Base-by-base conservation (phyloP, 2,888 invertebrate species). In the Philereme vetulata region DNA sequence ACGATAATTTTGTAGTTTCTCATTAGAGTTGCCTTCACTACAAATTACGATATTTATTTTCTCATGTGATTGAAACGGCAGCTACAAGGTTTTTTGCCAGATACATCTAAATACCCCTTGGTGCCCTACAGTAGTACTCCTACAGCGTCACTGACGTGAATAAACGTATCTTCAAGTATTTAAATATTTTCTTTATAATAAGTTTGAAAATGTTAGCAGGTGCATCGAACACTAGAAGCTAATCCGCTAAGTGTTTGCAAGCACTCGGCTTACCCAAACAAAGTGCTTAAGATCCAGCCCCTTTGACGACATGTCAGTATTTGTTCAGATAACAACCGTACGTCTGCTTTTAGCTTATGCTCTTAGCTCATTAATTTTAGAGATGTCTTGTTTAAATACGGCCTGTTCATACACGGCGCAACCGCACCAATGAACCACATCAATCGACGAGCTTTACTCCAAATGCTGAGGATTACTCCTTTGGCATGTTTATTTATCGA, bases 261-360 rank as follows among this genome's bases (percentile, higher is more conserved):
- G 59, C 58, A 50, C 64, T 58, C 49, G 48, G 58, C 38, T 56
- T 43, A 44, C 40, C 42, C 62, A 61, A 64, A 64, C 60, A 61
- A 59, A 54, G 51, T 47, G 57, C 59, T 54, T 49, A 54, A 62
- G 58, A 64, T 53, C 52, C 45, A n/a, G 21, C 57, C 62, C 52
- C 58, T 63, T 43, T 52, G 67, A 67, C 65, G 57, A 63, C 65
- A 62, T 62, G 53, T 62, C 65, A 56, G 58, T 64, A 62, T 65
- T 67, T 65, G 63, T 56, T 47, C 43, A 64, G 57, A 64, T 59
- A 65, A 65, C 65, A 65, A 44, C 49, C 60, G 35, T 35, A 43
- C 44, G 52, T 64, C 60, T 56, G 64, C 63, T 65, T 56, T 65
- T 45, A 59, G 50, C 51, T 60, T 43, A 49, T 61, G 59, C 63